Evolutionary conservation across 2,888 invertebrate genomes (phyloP).

Genomic region (Chrysopilus asiliformis): DNA sequence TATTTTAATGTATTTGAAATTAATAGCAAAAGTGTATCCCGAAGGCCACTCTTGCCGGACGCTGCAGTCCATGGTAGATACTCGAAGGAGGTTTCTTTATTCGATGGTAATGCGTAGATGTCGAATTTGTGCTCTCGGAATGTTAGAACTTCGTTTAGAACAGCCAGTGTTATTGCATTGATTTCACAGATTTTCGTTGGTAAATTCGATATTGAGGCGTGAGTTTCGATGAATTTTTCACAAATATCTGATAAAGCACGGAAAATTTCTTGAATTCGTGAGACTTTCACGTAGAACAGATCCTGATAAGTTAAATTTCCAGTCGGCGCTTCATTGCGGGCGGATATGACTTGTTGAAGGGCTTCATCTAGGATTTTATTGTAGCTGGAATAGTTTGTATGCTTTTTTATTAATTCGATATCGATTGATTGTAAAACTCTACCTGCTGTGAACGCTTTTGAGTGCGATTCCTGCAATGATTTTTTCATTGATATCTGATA

Average conservation of each 20-base stretch:
- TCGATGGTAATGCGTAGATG: conserved; percentile 37
- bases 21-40: conserved; percentile 38
- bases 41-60: conserved; percentile 40
- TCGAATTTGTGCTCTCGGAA: conserved; percentile 46
- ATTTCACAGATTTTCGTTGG: conserved; percentile 41
- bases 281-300: conserved; percentile 59
- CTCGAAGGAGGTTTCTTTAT: conserved; percentile 37
- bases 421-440: conserved; percentile 8
- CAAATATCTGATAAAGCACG: conserved; percentile 47
- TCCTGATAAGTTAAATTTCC: conserved; percentile 53
- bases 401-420: too few species aligned
- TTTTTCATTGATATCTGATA: conserved; percentile 69
- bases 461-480: conserved; percentile 60
- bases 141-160: conserved; percentile 50
- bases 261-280: conserved; percentile 51
- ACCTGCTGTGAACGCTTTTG: conserved; percentile 43
- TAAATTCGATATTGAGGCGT: conserved; percentile 43
- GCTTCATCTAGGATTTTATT: conserved; percentile 40
- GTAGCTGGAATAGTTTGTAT: conserved; percentile 15
- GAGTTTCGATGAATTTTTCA: conserved; percentile 45
- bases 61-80: conserved; percentile 66
- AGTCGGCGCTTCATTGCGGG: conserved; percentile 33
- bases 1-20: conserved; percentile 28
- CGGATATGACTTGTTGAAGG: conserved; percentile 40
- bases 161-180: conserved; percentile 46